A percentile compares a stretch with the other conserved stretches of the same genome.
Conservation (phyloP, 2,113 vertebrate species). For the Microtus pennsylvanicus region DNA sequence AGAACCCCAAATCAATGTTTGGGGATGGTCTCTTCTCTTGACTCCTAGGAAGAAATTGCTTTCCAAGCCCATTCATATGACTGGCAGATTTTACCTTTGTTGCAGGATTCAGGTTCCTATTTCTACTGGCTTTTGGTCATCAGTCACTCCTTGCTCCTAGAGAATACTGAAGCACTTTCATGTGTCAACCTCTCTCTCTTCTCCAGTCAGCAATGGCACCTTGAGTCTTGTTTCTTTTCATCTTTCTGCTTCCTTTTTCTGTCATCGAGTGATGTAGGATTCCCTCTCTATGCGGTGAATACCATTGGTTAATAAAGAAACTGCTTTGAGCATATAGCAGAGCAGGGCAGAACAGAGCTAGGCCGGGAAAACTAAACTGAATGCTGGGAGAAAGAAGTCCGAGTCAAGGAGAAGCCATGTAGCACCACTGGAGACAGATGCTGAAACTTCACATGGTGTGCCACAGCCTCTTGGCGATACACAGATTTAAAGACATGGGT, state of each 20-base stretch:
- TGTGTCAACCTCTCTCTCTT: neutral
- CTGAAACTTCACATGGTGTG: too few species aligned
- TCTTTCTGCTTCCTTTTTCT: neutral
- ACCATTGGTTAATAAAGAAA: too few species aligned
- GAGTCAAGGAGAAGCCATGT: too few species aligned
- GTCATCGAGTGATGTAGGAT: neutral
- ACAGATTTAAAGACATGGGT: too few species aligned
- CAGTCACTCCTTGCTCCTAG: neutral
- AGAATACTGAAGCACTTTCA: accelerated
- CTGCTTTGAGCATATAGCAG: too few species aligned
- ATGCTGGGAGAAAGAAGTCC: too few species aligned
- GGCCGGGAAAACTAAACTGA: too few species aligned
- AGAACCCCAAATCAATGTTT: neutral
- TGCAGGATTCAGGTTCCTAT: neutral
- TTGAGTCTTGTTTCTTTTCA: neutral
- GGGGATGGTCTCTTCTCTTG: neutral
- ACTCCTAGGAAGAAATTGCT: neutral
- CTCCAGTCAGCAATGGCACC: neutral
- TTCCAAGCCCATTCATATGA: neutral
- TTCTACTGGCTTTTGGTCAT: neutral
- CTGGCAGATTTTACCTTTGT: neutral
- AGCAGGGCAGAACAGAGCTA: too few species aligned
- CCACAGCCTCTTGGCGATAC: too few species aligned
- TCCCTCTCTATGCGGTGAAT: too few species aligned
- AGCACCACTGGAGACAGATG: too few species aligned